A percentile compares a stretch with the other conserved stretches of the same genome.
Conservation (phyloP, 2,797 vertebrate species). For the Enteromius fasciolatus region DNA sequence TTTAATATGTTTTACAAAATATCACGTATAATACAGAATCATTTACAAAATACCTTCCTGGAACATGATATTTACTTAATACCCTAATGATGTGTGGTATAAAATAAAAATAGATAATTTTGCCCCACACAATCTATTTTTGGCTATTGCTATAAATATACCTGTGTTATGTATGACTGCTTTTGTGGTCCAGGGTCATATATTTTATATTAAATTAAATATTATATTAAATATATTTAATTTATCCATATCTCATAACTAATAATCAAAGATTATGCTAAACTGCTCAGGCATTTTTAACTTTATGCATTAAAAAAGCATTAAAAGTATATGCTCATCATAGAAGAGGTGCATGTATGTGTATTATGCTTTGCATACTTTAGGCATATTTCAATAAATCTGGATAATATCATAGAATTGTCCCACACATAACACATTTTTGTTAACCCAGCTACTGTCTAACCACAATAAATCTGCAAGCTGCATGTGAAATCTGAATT, state of each 20-base stretch:
- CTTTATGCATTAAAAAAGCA: background rate
- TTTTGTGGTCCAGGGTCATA: background rate
- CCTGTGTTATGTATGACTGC: background rate
- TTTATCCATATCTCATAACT: background rate
- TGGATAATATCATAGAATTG: background rate
- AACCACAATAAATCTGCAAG: background rate
- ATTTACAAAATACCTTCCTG: no score
- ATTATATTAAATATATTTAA: no score
- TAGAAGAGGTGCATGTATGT: background rate
- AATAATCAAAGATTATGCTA: background rate
- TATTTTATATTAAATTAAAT: background rate
- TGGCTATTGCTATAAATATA: no score
- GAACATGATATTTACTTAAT: no score
- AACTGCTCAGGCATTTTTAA: no score
- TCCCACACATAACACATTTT: background rate
- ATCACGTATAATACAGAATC: no score
- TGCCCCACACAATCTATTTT: no score
- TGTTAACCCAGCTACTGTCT: background rate
- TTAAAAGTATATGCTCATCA: background rate
- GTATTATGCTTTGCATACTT: background rate
- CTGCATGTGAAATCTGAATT: slow-evolving; percentile 14
- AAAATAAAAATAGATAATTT: background rate
- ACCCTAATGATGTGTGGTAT: background rate
- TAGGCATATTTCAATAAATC: background rate
- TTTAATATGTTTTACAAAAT: no score